Evolutionary conservation across 2,888 invertebrate genomes (phyloP).

Genomic region (Theretra japonica): DNA sequence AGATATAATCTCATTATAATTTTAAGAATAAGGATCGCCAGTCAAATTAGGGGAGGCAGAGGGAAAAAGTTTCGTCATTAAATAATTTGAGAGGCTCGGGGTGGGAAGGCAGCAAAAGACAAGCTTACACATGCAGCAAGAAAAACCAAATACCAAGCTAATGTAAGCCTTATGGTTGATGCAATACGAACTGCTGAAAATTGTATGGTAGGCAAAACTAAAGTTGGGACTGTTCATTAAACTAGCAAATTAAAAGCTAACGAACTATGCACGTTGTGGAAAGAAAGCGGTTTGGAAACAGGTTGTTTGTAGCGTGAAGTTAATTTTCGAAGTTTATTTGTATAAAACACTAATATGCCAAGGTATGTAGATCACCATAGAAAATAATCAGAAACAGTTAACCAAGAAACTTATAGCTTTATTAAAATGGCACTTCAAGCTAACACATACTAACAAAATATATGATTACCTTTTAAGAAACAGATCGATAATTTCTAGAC

Average conservation of each 20-base stretch:
- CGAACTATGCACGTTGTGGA: slow-evolving; percentile 41
- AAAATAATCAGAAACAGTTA: not conserved
- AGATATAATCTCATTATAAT: slow-evolving; percentile 48
- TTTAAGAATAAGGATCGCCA: slow-evolving; percentile 46
- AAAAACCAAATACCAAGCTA: not conserved
- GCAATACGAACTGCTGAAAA: slow-evolving; percentile 20
- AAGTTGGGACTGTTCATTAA: slow-evolving; percentile 40
- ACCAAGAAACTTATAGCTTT: not conserved
- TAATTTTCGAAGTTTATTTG: slow-evolving; percentile 16
- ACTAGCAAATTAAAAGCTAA: slow-evolving; percentile 52
- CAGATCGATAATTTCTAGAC: no score
- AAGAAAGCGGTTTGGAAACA: slow-evolving; percentile 23
- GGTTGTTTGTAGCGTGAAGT: slow-evolving; percentile 8
- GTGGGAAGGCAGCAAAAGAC: slow-evolving; percentile 41
- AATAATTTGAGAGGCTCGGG: slow-evolving; percentile 48
- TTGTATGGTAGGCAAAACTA: slow-evolving; percentile 3
- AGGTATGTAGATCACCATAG: not conserved
- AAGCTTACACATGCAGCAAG: slow-evolving; percentile 27
- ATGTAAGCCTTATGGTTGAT: slow-evolving; percentile 28
- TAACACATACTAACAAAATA: no score
- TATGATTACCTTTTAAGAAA: no score
- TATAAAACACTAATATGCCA: not conserved
- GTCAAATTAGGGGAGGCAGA: slow-evolving; percentile 44
- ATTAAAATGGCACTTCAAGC: not conserved
- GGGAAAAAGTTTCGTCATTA: slow-evolving; percentile 46